These are phyloP conservation scores for Xestoiulus laeticollis DNA, from an alignment of 2,888 invertebrate genomes.

Conservation along the genomic window DNA sequence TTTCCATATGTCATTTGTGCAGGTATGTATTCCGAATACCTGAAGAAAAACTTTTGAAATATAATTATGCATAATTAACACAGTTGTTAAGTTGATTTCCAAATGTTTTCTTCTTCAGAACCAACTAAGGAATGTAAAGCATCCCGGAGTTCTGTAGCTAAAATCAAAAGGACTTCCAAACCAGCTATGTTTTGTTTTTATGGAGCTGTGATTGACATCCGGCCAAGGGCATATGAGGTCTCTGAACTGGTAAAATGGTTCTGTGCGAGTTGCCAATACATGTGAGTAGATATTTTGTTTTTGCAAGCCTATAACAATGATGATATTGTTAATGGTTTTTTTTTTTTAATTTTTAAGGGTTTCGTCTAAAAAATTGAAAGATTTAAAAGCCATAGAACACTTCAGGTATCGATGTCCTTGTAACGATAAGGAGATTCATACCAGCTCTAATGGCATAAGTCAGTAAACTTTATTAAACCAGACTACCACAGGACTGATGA, in stretches of 20 bases:
- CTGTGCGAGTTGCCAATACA: neutral
- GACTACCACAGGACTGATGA: neutral
- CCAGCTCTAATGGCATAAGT: neutral
- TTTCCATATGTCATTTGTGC: neutral
- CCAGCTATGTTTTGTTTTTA: neutral
- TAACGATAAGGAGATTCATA: neutral
- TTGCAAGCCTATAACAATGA: neutral
- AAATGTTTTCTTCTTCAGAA: neutral
- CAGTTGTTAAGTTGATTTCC: neutral
- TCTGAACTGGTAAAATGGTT: conserved; percentile 29
- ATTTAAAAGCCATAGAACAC: neutral
- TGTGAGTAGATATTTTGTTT: neutral
- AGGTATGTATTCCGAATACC: neutral
- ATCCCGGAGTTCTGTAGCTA: neutral
- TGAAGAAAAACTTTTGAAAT: neutral
- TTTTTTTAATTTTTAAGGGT: neutral
- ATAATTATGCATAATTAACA: neutral
- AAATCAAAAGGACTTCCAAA: neutral
- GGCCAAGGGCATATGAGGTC: neutral
- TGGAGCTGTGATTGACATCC: neutral
- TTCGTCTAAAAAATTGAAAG: neutral
- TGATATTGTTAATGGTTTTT: neutral
- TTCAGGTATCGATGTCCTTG: conserved; percentile 23
- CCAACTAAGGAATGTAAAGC: neutral
- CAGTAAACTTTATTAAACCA: neutral